phyloP scores from a whole-genome alignment of 2,888 invertebrate genomes.

The Drosophila hamatofila region DNA sequence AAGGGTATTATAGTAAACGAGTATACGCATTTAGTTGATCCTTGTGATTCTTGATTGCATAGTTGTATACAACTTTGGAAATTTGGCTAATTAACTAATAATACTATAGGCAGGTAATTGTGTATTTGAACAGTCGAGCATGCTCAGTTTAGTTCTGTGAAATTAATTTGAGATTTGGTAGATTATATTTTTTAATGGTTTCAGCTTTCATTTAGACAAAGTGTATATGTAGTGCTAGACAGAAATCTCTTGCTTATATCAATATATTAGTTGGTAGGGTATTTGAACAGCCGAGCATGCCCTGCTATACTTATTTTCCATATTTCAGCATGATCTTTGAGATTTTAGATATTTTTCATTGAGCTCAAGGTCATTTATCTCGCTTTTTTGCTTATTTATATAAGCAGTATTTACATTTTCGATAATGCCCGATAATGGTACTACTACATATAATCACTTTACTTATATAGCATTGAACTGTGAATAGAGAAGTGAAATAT shows the following conservation, averaged over 20 bases:
- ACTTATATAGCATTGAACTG: background rate
- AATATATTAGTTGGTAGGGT: too few relatives aligned
- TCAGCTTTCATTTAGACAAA: too few relatives aligned
- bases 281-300: background rate
- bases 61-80: background rate
- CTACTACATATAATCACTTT: background rate
- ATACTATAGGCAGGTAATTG: background rate
- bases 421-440: background rate
- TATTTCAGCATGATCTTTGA: background rate
- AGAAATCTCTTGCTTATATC: too few relatives aligned
- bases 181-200: too few relatives aligned
- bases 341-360: background rate
- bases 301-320: too few relatives aligned
- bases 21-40: background rate
- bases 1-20: background rate
- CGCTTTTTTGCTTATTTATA: background rate
- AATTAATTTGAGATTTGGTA: too few relatives aligned
- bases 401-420: background rate
- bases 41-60: too few relatives aligned
- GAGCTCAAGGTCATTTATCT: background rate
- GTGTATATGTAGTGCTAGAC: too few relatives aligned
- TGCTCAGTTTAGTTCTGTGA: background rate
- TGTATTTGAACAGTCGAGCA: background rate
- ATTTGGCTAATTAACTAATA: background rate
- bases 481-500: background rate